Evolutionary conservation across 2,797 vertebrate species (phyloP), one percentile per base, ranked within the genome.

Genomic region (Pyrocephalus nanus): DNA sequence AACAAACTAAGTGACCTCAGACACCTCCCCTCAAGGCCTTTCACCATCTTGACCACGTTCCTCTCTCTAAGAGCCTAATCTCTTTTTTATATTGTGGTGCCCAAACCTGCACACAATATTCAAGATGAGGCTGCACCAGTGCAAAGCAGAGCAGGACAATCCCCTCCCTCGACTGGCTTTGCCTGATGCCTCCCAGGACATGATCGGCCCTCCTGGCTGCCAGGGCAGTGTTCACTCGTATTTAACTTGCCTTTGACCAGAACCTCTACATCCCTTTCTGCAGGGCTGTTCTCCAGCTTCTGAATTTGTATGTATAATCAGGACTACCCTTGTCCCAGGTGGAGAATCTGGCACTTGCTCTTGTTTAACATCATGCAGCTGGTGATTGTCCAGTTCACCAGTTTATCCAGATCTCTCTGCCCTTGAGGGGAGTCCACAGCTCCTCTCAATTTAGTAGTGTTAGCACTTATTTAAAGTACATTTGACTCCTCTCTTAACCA

Each of bases 131-230:
- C 30, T 0, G 0, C 12, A 23, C 48, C 13, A 36, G 26, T 1
- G 8, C 51, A 27, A 53, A 15, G 43, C 19, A 15, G 34, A n/a
- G 34, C 0, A 0, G 62, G 34, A 66, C 48, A 38, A 1, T 66
- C 19, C 1, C 13, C 25, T 75, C 36, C 23, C 51, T 47, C 2
- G 0, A 3, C 4, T 0, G 0, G 36, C 57, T 65, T 27, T 65
- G 69, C 81, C 48, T 70, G 66, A 30, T 50, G 71, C 7, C 0
- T 5, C 30, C 3, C 22, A 25, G 58, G 53, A 54, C 29, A 34
- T 0, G 0, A 1, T 0, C 62, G 29, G 18, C 48, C 21, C n/a
- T 86, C 43, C 47, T 69, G 69, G 51, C 38, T 86, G 16, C 60
- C 51, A 30, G 47, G n/a, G 15, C 61, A 15, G 5, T 42, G 34